Percentiles rank a stretch among this genome's conserved stretches.
phyloP scores from a whole-genome alignment of 2,888 invertebrate species.

The Liodrosophila aerea region DNA sequence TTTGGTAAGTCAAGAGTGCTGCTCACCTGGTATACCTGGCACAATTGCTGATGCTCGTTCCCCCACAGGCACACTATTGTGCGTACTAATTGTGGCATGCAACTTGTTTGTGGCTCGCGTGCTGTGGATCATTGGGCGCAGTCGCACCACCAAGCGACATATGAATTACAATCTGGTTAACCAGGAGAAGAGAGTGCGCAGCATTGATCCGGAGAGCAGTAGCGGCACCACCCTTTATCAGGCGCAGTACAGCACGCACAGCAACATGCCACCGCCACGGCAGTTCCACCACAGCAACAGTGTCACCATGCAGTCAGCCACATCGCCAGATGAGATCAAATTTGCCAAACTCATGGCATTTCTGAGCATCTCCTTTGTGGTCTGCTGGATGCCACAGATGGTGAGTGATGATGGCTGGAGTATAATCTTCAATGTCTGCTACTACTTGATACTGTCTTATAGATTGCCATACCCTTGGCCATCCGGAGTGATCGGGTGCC shows the following conservation, averaged over 20 bases:
- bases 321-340: slow-evolving; percentile 90
- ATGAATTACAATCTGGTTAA: slow-evolving; percentile 79
- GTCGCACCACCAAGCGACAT: slow-evolving; percentile 78
- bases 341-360: slow-evolving; percentile 93
- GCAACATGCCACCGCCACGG: slow-evolving; percentile 48
- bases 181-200: slow-evolving; percentile 74
- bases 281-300: slow-evolving; percentile 78
- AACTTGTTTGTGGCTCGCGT: slow-evolving; percentile 92
- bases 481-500: slow-evolving; percentile 73
- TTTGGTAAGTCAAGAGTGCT: slow-evolving; percentile 85
- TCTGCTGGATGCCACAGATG: slow-evolving; percentile 95
- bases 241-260: slow-evolving; percentile 48
- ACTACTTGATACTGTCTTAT: neutral
- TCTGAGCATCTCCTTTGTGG: slow-evolving; percentile 90
- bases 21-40: neutral
- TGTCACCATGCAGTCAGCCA: slow-evolving; percentile 72
- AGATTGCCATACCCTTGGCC: slow-evolving; percentile 87
- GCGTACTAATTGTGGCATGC: slow-evolving; percentile 90
- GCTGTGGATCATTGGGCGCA: slow-evolving; percentile 84
- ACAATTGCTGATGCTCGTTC: neutral
- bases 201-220: slow-evolving; percentile 74
- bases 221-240: slow-evolving; percentile 79
- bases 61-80: slow-evolving; percentile 85
- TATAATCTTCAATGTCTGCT: too few relatives aligned
- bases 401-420: slow-evolving; percentile 85